Percentiles rank a stretch among this genome's conserved stretches.
Evolutionary conservation across 2,113 vertebrate species (phyloP).

Genomic region (Chionodraco myersi): DNA sequence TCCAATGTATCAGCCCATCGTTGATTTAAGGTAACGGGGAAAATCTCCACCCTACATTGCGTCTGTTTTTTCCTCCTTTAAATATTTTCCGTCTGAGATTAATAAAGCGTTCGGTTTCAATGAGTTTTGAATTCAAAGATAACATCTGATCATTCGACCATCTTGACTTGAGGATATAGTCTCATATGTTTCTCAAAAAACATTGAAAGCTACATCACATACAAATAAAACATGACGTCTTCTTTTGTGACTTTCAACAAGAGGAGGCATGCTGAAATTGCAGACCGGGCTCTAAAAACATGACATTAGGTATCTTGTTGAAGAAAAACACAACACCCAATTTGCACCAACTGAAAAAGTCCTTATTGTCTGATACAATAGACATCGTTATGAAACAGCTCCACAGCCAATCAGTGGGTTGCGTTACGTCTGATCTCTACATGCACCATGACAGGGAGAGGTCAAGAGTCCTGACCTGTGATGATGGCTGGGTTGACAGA

Average conservation of each 20-base stretch:
- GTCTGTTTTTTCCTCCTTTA: constrained; percentile 54
- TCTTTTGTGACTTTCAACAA: constrained; percentile 12
- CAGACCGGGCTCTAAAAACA: constrained; percentile 21
- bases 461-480: constrained; percentile 78
- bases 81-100: constrained; percentile 35
- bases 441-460: constrained; percentile 68
- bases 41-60: constrained; percentile 65
- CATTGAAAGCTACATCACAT: not conserved
- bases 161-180: constrained; percentile 16
- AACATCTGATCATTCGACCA: constrained; percentile 32
- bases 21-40: constrained; percentile 85
- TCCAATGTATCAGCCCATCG: constrained; percentile 75
- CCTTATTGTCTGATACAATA: constrained; percentile 33
- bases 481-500: constrained; percentile 78
- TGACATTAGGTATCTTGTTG: constrained; percentile 10
- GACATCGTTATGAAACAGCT: constrained; percentile 53
- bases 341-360: constrained; percentile 38
- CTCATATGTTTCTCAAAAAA: constrained; percentile 6
- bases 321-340: constrained; percentile 38
- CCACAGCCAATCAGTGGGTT: constrained; percentile 50
- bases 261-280: constrained; percentile 9
- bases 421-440: constrained; percentile 59
- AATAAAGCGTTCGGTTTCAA: constrained; percentile 41
- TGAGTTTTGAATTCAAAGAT: constrained; percentile 44
- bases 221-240: not conserved